phyloP scores from a whole-genome alignment of 2,888 invertebrate genomes.

The Protodeltote pygarga region DNA sequence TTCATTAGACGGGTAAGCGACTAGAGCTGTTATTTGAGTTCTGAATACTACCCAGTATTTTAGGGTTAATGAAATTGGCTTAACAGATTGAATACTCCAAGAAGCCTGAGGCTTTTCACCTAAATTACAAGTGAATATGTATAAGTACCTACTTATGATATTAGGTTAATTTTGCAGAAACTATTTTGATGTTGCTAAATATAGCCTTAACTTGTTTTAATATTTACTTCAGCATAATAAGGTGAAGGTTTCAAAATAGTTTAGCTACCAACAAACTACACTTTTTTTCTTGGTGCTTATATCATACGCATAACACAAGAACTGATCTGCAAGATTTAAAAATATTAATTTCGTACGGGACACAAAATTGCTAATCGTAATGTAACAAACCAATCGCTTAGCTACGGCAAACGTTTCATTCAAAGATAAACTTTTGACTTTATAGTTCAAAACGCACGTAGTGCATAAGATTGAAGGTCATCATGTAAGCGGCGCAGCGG shows the following conservation, averaged over 20 bases:
- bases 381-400: too few relatives aligned
- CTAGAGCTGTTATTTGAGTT: constrained; percentile 28
- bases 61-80: constrained; percentile 37
- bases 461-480: neutral
- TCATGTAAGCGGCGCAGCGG: constrained; percentile 6
- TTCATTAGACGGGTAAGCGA: constrained; percentile 40
- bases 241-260: too few relatives aligned
- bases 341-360: too few relatives aligned
- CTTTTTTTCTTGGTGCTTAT: too few relatives aligned
- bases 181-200: neutral
- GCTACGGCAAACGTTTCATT: too few relatives aligned
- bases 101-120: constrained; percentile 2
- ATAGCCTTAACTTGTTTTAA: too few relatives aligned
- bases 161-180: constrained; percentile 1
- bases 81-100: constrained; percentile 18
- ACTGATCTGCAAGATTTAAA: too few relatives aligned
- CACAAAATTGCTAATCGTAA: too few relatives aligned
- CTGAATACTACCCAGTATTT: constrained; percentile 28
- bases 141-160: constrained; percentile 7
- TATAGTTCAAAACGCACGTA: neutral
- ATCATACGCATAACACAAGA: too few relatives aligned
- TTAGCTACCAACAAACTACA: too few relatives aligned
- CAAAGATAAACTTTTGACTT: neutral
- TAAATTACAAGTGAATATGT: constrained; percentile 7
- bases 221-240: too few relatives aligned